A percentile compares a stretch with the other conserved stretches of the same genome.
Evolutionary conservation across 2,888 invertebrate species (phyloP).

Genomic region (Rhagophthalmus giganteus): DNA sequence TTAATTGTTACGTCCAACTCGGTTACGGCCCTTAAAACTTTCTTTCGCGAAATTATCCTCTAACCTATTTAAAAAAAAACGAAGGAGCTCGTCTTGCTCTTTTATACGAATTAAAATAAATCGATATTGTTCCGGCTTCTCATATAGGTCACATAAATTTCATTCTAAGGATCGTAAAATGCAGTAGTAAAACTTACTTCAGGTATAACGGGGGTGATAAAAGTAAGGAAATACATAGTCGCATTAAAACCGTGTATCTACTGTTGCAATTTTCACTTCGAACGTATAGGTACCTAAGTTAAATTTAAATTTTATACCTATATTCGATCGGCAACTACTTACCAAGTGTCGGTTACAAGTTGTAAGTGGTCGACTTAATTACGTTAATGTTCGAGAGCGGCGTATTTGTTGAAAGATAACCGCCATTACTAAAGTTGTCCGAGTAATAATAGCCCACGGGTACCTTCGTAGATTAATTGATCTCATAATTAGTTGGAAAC

Average conservation of each 20-base stretch:
- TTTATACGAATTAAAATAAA: too few relatives aligned
- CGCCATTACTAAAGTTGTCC: conserved; percentile 21
- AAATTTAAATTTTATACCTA: too few relatives aligned
- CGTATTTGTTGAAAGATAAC: conserved; percentile 21
- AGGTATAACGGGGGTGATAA: conserved; percentile 18
- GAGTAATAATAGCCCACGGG: conserved; percentile 22
- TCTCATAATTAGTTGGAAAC: conserved; percentile 33
- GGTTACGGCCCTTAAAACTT: too few relatives aligned
- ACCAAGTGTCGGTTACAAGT: too few relatives aligned
- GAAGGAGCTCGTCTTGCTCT: too few relatives aligned
- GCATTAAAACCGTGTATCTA: conserved; percentile 17
- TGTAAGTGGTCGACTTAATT: conserved; percentile 21
- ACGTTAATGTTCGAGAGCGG: conserved; percentile 13
- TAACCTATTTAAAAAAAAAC: too few relatives aligned
- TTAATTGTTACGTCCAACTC: too few relatives aligned
- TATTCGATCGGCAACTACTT: too few relatives aligned
- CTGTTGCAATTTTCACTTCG: conserved; percentile 15
- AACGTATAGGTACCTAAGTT: neutral
- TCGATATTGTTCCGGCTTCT: conserved; percentile 14
- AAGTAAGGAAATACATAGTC: conserved; percentile 15
- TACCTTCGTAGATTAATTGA: conserved; percentile 33
- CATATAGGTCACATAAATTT: conserved; percentile 21
- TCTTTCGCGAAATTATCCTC: too few relatives aligned
- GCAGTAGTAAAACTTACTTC: conserved; percentile 17
- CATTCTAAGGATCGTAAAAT: conserved; percentile 17